A percentile compares a stretch with the other conserved stretches of the same genome.
These are phyloP conservation scores for Octodonta nipae DNA, from an alignment of 2,888 invertebrate species.

Conservation along the genomic window DNA sequence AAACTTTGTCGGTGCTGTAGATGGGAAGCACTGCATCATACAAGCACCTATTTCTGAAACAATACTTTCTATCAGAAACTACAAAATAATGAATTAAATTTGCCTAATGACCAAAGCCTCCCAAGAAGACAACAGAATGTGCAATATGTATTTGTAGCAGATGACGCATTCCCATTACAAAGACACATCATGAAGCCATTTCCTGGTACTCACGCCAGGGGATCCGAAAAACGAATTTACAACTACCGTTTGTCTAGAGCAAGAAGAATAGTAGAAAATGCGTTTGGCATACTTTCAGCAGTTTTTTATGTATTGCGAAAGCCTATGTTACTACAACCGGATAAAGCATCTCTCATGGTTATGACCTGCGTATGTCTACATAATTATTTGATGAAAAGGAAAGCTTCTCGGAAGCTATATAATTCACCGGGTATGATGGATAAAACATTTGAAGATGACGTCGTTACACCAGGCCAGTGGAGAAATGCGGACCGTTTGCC, in stretches of 20 bases:
- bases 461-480: constrained; percentile 4
- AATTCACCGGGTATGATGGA: no score
- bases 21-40: no score
- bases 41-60: no score
- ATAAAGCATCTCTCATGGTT: constrained; percentile 7
- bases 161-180: constrained; percentile 5
- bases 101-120: no score
- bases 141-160: no score
- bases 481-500: constrained; percentile 4
- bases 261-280: constrained; percentile 3
- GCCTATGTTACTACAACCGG: constrained; percentile 12
- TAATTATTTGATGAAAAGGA: constrained; percentile 12
- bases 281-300: not conserved
- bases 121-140: no score
- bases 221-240: constrained; percentile 4
- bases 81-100: no score
- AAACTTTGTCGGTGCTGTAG: no score
- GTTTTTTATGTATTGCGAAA: not conserved
- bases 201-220: constrained; percentile 5
- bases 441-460: no score
- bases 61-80: no score
- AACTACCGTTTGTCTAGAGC: constrained; percentile 2
- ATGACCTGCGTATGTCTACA: constrained; percentile 9
- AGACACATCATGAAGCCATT: constrained; percentile 5
- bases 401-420: constrained; percentile 7